A percentile compares a stretch with the other conserved stretches of the same genome.
Conservation (phyloP, 2,888 invertebrate species). For the Sabatieria punctata region DNA sequence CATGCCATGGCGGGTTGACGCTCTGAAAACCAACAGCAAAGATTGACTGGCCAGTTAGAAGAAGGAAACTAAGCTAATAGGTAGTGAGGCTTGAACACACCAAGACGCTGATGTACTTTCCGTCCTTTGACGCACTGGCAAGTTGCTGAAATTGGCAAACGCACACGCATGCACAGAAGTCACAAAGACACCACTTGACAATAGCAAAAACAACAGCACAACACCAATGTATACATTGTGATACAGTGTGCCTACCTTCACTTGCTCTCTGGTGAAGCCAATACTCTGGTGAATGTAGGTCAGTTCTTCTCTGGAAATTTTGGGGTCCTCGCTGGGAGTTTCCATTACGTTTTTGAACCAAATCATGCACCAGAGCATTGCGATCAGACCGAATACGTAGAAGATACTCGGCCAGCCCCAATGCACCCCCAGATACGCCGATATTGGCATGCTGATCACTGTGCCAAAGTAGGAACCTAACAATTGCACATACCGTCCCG, state of each 20-base stretch:
- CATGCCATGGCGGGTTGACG: slow-evolving; percentile 32
- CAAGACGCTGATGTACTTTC: too few relatives aligned
- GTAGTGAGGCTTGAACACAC: too few relatives aligned
- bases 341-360: slow-evolving; percentile 35
- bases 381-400: slow-evolving; percentile 38
- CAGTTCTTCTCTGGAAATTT: slow-evolving; percentile 33
- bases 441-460: slow-evolving; percentile 21
- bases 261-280: slow-evolving; percentile 30
- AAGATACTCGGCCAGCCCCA: slow-evolving; percentile 46
- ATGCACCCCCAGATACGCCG: slow-evolving; percentile 17
- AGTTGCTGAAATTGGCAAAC: too few relatives aligned
- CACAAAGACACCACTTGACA: too few relatives aligned
- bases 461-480: slow-evolving; percentile 26
- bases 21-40: slow-evolving; percentile 21
- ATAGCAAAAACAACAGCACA: too few relatives aligned
- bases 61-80: too few relatives aligned
- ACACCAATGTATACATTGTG: too few relatives aligned
- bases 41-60: too few relatives aligned
- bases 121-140: too few relatives aligned
- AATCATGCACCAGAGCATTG: slow-evolving; percentile 18
- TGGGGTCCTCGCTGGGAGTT: slow-evolving; percentile 33
- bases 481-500: too few relatives aligned
- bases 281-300: slow-evolving; percentile 33
- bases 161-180: too few relatives aligned
- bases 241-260: slow-evolving; percentile 18